phyloP scores from a whole-genome alignment of 2,888 invertebrate species.

The Tetragonisca angustula region DNA sequence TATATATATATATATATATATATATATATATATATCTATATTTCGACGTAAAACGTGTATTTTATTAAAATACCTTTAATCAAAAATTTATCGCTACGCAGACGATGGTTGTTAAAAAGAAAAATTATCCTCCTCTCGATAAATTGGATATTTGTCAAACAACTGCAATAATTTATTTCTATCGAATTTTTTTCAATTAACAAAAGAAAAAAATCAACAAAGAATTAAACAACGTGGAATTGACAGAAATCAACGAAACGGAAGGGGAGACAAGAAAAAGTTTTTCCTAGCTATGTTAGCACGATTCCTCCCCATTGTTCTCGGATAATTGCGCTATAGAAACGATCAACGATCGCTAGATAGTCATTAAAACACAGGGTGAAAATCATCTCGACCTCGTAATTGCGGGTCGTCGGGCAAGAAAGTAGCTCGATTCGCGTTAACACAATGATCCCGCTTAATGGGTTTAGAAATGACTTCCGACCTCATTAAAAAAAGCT shows the following conservation, averaged over 20 bases:
- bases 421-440: conserved; percentile 17
- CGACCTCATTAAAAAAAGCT: conserved; percentile 45
- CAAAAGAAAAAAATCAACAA: neutral
- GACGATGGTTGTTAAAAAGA: no score
- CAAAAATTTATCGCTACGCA: no score
- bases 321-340: neutral
- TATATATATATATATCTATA: no score
- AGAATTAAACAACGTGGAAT: neutral
- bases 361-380: conserved; percentile 16
- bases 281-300: neutral
- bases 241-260: neutral
- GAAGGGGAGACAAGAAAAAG: fast-evolving
- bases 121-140: no score
- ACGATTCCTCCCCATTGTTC: neutral
- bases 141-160: no score
- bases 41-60: no score
- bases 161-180: no score
- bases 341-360: neutral
- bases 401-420: conserved; percentile 8
- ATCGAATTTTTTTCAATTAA: no score
- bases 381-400: conserved; percentile 3
- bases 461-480: conserved; percentile 30
- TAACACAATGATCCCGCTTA: conserved; percentile 25
- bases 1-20: no score
- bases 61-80: no score